phyloP scores from a whole-genome alignment of 2,888 invertebrate species.

The Hymenopus coronatus region DNA sequence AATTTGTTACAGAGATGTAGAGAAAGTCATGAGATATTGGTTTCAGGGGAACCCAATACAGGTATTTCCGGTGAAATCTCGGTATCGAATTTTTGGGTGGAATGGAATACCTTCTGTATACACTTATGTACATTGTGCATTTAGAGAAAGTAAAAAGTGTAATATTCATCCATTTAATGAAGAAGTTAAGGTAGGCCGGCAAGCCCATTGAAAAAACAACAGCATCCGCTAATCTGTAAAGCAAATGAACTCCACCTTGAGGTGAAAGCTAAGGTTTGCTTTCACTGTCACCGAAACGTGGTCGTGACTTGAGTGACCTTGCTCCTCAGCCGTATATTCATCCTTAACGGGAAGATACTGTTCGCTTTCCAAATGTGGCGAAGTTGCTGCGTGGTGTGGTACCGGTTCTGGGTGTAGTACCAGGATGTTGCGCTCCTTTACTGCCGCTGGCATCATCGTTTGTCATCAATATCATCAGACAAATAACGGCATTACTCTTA shows the following conservation, averaged over 20 bases:
- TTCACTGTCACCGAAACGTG: neutral
- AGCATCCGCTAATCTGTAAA: neutral
- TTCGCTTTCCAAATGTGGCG: neutral
- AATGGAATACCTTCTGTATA: too few relatives aligned
- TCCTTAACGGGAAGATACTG: neutral
- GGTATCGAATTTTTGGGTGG: too few relatives aligned
- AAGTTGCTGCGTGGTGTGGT: neutral
- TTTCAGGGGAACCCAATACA: too few relatives aligned
- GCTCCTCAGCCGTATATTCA: neutral
- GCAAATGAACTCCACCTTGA: neutral
- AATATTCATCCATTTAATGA: neutral
- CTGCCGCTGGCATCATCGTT: neutral
- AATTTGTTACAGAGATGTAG: too few relatives aligned
- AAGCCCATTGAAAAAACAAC: neutral
- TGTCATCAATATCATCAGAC: too few relatives aligned
- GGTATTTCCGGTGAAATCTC: too few relatives aligned
- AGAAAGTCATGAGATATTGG: too few relatives aligned
- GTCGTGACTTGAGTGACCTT: neutral
- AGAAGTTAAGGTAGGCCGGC: neutral
- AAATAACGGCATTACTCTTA: too few relatives aligned
- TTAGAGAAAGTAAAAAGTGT: too few relatives aligned
- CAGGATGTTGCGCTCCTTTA: neutral
- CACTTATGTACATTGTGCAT: too few relatives aligned
- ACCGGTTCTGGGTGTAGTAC: neutral
- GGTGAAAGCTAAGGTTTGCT: neutral